A percentile compares a stretch with the other conserved stretches of the same genome.
Conservation (phyloP, 2,888 invertebrate species). For the Nomada fucata region DNA sequence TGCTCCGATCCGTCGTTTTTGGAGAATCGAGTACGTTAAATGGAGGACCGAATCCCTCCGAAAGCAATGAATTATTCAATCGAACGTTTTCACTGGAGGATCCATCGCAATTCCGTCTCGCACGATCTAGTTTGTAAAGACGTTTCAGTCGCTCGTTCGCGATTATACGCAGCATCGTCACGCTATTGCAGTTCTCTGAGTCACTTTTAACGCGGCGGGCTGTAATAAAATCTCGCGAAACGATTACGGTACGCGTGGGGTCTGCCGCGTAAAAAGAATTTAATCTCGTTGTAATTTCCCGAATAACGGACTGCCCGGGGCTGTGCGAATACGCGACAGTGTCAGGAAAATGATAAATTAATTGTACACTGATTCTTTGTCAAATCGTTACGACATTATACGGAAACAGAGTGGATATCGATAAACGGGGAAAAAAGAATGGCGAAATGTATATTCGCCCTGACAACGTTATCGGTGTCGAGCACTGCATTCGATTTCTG, state of each 20-base stretch:
- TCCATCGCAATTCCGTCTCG: conserved; percentile 26
- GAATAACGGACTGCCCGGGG: conserved; percentile 18
- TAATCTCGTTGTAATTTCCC: conserved; percentile 43
- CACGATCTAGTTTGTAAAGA: conserved; percentile 37
- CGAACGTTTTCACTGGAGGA: not conserved
- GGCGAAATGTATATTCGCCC: not conserved
- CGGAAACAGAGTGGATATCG: not conserved
- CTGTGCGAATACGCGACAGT: conserved; percentile 11
- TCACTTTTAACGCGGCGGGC: conserved; percentile 54
- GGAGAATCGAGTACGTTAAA: not conserved
- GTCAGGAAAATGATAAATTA: conserved; percentile 27
- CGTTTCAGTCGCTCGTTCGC: conserved; percentile 16
- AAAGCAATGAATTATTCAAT: conserved; percentile 17
- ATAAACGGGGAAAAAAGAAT: not conserved
- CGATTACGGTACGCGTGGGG: conserved; percentile 22
- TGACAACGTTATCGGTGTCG: conserved; percentile 2
- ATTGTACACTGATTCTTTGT: not conserved
- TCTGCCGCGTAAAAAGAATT: conserved; percentile 53
- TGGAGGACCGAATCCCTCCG: not conserved
- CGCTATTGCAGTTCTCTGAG: conserved; percentile 63
- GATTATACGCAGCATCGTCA: conserved; percentile 55
- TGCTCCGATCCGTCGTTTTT: not conserved
- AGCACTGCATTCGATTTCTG: not conserved
- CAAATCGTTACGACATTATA: not conserved
- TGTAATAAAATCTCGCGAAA: conserved; percentile 56